Conservation (phyloP, 2,888 invertebrate species). For the Amiota communis region DNA sequence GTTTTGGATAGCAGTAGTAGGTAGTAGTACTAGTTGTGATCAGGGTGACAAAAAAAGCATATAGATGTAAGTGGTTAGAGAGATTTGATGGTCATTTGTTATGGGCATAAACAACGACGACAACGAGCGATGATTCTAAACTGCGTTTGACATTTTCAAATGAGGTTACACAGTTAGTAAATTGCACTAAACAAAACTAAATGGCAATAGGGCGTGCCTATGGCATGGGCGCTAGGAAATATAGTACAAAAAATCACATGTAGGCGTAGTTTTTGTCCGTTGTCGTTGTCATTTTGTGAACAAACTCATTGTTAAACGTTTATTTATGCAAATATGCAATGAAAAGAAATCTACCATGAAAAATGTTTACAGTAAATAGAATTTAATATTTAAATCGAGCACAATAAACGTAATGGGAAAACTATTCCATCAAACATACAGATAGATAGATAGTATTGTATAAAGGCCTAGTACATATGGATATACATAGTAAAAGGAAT, state of each 20-base stretch:
- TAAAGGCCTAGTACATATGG: too few species aligned
- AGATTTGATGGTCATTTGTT: constrained; percentile 30
- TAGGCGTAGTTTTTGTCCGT: not conserved
- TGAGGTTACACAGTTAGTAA: constrained; percentile 53
- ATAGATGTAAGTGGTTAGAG: not conserved
- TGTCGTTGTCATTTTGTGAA: not conserved
- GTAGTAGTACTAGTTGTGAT: too few species aligned
- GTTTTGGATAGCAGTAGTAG: not conserved
- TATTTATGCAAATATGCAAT: constrained; percentile 63
- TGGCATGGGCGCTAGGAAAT: not conserved
- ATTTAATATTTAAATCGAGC: constrained; percentile 55
- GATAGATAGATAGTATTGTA: too few species aligned
- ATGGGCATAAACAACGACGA: not conserved
- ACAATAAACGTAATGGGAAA: too few species aligned
- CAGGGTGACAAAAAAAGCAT: not conserved
- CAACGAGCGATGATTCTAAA: constrained; percentile 22
- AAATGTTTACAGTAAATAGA: constrained; percentile 63
- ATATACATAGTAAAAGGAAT: not conserved
- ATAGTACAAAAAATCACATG: too few species aligned
- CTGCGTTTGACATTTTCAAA: constrained; percentile 65
- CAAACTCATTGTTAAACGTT: constrained; percentile 30
- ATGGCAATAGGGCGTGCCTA: constrained; percentile 1
- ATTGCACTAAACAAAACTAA: constrained; percentile 34
- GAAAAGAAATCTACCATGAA: constrained; percentile 51
- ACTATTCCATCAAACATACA: not conserved